Conservation (phyloP, 2,888 invertebrate species). For the Coecobrya sp. region DNA sequence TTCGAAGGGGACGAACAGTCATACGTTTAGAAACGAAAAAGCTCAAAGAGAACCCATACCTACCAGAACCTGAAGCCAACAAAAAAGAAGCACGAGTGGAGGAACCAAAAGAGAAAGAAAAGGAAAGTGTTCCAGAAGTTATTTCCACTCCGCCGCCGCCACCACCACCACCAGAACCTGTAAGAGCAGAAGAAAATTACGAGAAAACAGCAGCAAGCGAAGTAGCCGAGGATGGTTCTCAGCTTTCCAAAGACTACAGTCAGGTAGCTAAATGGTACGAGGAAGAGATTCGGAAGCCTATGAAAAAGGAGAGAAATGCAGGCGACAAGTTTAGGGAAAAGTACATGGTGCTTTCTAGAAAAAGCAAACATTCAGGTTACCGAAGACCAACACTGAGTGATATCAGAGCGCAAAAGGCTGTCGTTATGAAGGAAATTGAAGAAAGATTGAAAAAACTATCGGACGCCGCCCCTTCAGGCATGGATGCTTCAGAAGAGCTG, state of each 20-base stretch:
- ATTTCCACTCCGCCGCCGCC: too few species aligned
- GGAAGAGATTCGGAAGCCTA: conserved; percentile 51
- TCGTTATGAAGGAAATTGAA: conserved; percentile 82
- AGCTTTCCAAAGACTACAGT: conserved; percentile 88
- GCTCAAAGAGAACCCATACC: conserved; percentile 85
- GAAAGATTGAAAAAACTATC: conserved; percentile 87
- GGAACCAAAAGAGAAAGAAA: neutral
- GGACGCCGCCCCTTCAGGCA: conserved; percentile 84
- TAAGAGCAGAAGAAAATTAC: too few species aligned
- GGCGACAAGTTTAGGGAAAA: conserved; percentile 93
- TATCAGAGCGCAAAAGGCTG: conserved; percentile 82
- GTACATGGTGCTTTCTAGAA: conserved; percentile 89
- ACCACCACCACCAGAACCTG: too few species aligned
- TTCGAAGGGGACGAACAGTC: conserved; percentile 92
- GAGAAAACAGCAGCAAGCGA: neutral
- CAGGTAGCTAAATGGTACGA: conserved; percentile 85
- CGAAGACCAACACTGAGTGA: conserved; percentile 85
- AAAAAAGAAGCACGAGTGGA: neutral
- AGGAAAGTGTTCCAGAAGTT: too few species aligned
- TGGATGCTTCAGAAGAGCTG: conserved; percentile 86
- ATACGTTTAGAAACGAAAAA: conserved; percentile 91
- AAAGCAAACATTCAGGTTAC: conserved; percentile 82
- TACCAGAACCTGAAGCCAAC: conserved; percentile 52
- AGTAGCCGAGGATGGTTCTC: conserved; percentile 70
- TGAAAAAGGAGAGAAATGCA: conserved; percentile 90